Percentiles rank a stretch among this genome's conserved stretches.
Evolutionary conservation across 1,140 invertebrate genomes (phyloP).

Genomic region (Matsumurasca onukii): DNA sequence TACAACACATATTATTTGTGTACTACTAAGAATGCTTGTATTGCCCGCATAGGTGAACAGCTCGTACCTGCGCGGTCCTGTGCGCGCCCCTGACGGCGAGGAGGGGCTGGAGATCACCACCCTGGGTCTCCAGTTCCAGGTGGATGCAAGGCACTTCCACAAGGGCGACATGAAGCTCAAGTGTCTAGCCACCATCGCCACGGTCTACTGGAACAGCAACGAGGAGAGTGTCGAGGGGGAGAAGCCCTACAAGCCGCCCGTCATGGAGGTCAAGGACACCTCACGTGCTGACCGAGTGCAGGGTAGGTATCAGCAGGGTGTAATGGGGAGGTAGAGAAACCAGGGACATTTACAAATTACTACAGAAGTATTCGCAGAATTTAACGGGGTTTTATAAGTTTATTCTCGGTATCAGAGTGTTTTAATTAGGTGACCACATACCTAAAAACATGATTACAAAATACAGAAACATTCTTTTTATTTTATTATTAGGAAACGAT

Average conservation of each 20-base stretch:
- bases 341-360: not conserved
- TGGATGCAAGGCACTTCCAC: slow-evolving; percentile 74
- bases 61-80: slow-evolving; percentile 54
- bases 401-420: not conserved
- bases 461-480: not conserved
- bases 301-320: slow-evolving; percentile 44
- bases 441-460: not conserved
- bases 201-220: slow-evolving; percentile 78
- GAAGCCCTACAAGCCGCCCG: slow-evolving; percentile 60
- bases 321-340: no score
- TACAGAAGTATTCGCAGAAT: not conserved
- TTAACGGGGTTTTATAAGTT: not conserved
- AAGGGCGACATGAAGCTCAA: slow-evolving; percentile 83
- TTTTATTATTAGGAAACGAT: not conserved
- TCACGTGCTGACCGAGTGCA: slow-evolving; percentile 53
- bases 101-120: slow-evolving; percentile 71
- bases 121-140: slow-evolving; percentile 69
- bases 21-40: no score
- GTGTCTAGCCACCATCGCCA: slow-evolving; percentile 82
- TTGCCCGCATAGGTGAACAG: slow-evolving; percentile 61
- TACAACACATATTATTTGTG: no score
- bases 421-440: not conserved
- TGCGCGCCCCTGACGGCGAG: slow-evolving; percentile 52
- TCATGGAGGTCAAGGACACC: slow-evolving; percentile 60
- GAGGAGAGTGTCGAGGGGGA: slow-evolving; percentile 80